Evolutionary conservation across 2,797 vertebrate genomes (phyloP).

Genomic region (Bradypodion pumilum): DNA sequence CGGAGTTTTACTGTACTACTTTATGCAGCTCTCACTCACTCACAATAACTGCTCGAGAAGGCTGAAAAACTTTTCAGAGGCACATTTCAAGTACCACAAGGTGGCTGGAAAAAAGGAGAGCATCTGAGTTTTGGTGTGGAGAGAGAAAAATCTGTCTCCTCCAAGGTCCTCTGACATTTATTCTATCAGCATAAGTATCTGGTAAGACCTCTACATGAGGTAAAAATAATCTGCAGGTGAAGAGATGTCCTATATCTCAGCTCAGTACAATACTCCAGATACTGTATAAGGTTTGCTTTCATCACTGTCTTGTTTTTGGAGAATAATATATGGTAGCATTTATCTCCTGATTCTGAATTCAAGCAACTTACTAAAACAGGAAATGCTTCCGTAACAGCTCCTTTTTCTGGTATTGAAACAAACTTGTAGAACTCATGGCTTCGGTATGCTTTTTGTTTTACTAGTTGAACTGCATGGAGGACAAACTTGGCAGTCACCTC

Average conservation of each 20-base stretch:
- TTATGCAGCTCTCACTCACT: too few relatives aligned
- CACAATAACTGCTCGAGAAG: too few relatives aligned
- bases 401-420: conserved; percentile 91
- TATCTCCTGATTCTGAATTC: not conserved
- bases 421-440: conserved; percentile 99
- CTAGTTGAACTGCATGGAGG: conserved; percentile 93
- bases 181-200: not conserved
- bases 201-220: too few relatives aligned
- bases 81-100: too few relatives aligned
- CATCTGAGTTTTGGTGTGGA: too few relatives aligned
- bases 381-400: conserved; percentile 93
- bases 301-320: not conserved
- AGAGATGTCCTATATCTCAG: not conserved
- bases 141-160: too few relatives aligned
- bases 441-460: conserved; percentile 94
- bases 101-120: too few relatives aligned
- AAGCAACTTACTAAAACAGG: conserved; percentile 88
- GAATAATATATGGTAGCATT: not conserved
- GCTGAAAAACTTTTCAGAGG: too few relatives aligned
- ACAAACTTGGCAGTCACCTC: conserved; percentile 98
- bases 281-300: not conserved
- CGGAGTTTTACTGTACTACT: too few relatives aligned
- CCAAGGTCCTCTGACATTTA: too few relatives aligned
- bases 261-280: not conserved
- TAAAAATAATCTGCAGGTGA: not conserved